phyloP scores from a whole-genome alignment of 2,797 vertebrate species.

The Mormyrus hasselquistii region DNA sequence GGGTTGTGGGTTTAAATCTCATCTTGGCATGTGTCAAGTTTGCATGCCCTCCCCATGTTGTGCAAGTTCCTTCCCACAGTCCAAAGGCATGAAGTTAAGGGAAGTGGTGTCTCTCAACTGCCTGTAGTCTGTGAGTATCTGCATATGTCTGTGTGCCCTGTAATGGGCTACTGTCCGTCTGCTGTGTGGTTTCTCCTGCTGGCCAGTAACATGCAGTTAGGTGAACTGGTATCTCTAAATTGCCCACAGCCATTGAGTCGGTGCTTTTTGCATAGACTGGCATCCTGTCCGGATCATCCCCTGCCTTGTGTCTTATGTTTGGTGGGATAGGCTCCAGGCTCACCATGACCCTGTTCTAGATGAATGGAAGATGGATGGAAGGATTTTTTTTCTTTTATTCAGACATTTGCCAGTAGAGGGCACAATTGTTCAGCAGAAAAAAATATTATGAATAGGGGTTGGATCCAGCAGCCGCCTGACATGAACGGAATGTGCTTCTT shows the following conservation, averaged over 20 bases:
- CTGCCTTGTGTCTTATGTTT: constrained; percentile 1
- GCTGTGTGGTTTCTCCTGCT: not conserved
- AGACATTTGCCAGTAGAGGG: not conserved
- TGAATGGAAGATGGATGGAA: not conserved
- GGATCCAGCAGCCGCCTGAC: not conserved
- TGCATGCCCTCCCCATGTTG: not conserved
- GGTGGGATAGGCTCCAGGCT: not conserved
- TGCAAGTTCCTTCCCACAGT: not conserved
- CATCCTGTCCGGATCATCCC: not conserved
- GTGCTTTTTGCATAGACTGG: not conserved
- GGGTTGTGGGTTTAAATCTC: not conserved
- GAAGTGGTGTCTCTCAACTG: not conserved
- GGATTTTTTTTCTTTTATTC: not conserved
- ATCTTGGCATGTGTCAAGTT: not conserved
- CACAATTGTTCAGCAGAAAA: not conserved
- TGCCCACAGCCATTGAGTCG: not conserved
- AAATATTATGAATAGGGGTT: not conserved
- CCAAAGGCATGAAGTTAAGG: not conserved
- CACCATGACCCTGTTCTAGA: not conserved
- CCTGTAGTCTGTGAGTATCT: not conserved
- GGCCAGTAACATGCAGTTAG: not conserved
- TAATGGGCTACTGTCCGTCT: not conserved
- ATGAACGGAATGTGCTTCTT: not conserved
- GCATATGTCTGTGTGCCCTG: not conserved
- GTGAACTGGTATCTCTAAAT: not conserved